Evolutionary conservation across 1,140 invertebrate species (phyloP), one percentile per base, ranked within the genome.

Genomic region (Charaxes varanes): DNA sequence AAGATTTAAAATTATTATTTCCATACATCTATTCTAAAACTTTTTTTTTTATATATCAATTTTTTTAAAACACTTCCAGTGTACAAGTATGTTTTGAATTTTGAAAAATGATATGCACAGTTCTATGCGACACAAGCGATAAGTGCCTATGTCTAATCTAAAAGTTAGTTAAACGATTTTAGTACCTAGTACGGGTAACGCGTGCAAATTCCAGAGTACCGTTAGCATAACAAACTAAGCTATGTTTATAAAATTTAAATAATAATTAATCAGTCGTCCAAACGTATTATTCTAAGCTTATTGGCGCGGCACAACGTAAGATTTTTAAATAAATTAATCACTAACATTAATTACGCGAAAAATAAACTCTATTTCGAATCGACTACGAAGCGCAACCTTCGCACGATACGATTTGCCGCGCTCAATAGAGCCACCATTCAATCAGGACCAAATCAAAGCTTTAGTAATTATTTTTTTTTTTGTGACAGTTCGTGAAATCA

Each of bases 371-470:
- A 37, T 45, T 24, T 6, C 26, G n/a, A 32, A 37, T 10, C 13
- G 10, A 22, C 28, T 37, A 38, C 38, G 38, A 45, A 32, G 42
- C 28, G 22, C 28, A 37, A n/a, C n/a, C n/a, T 45, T 23, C 31
- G 8, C 37, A 19, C 19, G 18, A 31, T 4, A 47, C 43, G 43
- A 33, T 33, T 21, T 27, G 48, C 37, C 53, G 53, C 37, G 48
- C 45, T 41, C 37, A 41, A 42, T 44, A 34, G 46, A 64, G 60
- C 63, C 62, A 60, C 62, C 70, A 62, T 69, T 54, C 62, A 70
- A 73, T 74, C 73, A 66, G 62, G 68, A 64, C 60, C 66, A 82
- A 82, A 82, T 79, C 78, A 82, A 82, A 82, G 78, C 78, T 82
- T 82, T 79, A 78, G 42, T 61, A 62, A 53, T n/a, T 56, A 53